Evolutionary conservation across 2,888 invertebrate genomes (phyloP), one percentile per base, ranked within the genome.

Genomic region (Philereme vetulata): DNA sequence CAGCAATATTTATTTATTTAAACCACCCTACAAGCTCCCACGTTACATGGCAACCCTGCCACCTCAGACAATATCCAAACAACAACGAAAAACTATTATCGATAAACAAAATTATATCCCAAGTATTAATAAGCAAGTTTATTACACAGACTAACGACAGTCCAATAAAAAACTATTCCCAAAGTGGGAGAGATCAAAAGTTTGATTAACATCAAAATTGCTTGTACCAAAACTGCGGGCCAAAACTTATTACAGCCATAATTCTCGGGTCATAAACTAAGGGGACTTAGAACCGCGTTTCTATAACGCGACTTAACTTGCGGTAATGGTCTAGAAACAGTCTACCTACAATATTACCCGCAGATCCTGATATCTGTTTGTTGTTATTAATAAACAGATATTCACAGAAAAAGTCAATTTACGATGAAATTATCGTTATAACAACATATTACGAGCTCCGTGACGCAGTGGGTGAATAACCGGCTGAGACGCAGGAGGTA

Each of bases 151-250:
- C 5, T 5, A 66, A 65, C 66, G 65, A 65, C 60, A 64, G 67
- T 66, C 66, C 54, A 74, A 78, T 76, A 77, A 75, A 38, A 76
- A 77, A 74, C 75, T 72, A 72, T 49, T 60, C 52, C 56, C 66
- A 59, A 62, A 68, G 56, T 62, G 68, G 71, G 65, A 65, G 62
- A 74, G 74, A 78, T 78, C 77, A 77, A 78, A 79, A 80, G 75
- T 80, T 79, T 73, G 78, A 79, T 80, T 77, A 77, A 76, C 78
- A 75, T 75, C 73, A 74, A 75, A 78, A 78, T 76, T 76, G 76
- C 72, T 64, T 60, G 66, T 69, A 68, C 70, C 77, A 68, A 73
- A 76, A 72, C 76, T 72, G 70, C 36, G 56, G 69, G 72, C 70
- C 70, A 66, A 64, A 74, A 72, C 75, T 77, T 76, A 77, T 77